Evolutionary conservation across 2,797 vertebrate genomes (phyloP).

Genomic region (Paguma larvata): DNA sequence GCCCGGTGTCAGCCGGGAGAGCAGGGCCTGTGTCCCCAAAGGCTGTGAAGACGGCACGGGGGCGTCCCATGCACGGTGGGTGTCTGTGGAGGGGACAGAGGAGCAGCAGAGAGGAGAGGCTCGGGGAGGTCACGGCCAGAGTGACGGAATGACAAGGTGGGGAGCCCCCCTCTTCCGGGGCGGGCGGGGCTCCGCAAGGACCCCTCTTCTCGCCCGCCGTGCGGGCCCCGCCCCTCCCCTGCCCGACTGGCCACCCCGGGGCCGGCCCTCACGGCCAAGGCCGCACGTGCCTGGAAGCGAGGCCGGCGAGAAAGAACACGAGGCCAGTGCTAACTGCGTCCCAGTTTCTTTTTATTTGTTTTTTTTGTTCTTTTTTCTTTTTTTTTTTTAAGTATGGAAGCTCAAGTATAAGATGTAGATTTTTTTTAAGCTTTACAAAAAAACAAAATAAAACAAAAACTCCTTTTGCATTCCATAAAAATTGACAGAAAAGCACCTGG

Average conservation of each 20-base stretch:
- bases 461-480: constrained; percentile 91
- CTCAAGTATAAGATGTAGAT: constrained; percentile 91
- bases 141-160: background rate
- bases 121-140: background rate
- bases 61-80: background rate
- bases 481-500: constrained; percentile 88
- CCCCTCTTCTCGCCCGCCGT: background rate
- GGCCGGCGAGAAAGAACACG: constrained; percentile 56
- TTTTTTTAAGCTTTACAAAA: constrained; percentile 91
- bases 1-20: background rate
- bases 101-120: background rate
- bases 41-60: fast-evolving
- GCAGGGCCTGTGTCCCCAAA: background rate
- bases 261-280: background rate
- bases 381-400: constrained; percentile 89
- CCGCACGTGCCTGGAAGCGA: fast-evolving
- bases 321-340: constrained; percentile 70
- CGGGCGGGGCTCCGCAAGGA: fast-evolving
- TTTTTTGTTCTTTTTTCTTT: constrained; percentile 67
- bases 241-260: background rate
- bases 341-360: constrained; percentile 84
- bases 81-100: background rate
- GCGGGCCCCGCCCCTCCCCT: background rate
- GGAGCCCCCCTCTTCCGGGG: background rate
- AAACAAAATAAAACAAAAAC: constrained; percentile 85